phyloP scores from a whole-genome alignment of 2,113 vertebrate genomes.

The Coregonus clupeaformis region DNA sequence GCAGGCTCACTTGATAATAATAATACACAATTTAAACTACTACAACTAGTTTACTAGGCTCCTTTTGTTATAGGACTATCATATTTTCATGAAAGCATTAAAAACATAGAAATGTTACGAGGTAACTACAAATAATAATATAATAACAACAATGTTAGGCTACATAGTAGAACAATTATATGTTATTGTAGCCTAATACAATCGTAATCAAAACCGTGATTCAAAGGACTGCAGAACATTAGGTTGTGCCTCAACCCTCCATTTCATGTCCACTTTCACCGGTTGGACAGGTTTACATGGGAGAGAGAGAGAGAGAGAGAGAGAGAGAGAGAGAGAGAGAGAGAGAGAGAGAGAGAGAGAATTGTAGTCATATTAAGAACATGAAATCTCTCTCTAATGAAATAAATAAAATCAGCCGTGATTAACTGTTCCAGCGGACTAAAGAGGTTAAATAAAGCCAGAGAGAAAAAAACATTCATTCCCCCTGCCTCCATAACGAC shows the following conservation, averaged over 20 bases:
- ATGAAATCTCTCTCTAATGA: constrained; percentile 64
- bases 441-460: constrained; percentile 71
- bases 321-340: no score
- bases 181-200: background rate
- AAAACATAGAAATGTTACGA: no score
- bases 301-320: no score
- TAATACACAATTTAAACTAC: no score
- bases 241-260: constrained; percentile 8
- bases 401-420: constrained; percentile 79
- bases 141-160: no score
- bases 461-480: constrained; percentile 70
- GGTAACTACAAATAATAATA: no score
- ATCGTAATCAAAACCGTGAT: background rate
- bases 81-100: no score
- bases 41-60: no score
- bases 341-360: constrained; percentile 12
- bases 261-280: constrained; percentile 28
- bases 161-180: no score
- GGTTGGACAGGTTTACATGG: constrained; percentile 30
- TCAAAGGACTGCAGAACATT: constrained; percentile 7
- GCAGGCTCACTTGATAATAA: no score
- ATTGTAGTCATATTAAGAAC: constrained; percentile 26
- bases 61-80: no score
- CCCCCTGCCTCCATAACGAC: constrained; percentile 80
- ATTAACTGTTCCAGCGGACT: constrained; percentile 83